phyloP scores from a whole-genome alignment of 1,140 invertebrate genomes.

The Lasioglossum baleicum region DNA sequence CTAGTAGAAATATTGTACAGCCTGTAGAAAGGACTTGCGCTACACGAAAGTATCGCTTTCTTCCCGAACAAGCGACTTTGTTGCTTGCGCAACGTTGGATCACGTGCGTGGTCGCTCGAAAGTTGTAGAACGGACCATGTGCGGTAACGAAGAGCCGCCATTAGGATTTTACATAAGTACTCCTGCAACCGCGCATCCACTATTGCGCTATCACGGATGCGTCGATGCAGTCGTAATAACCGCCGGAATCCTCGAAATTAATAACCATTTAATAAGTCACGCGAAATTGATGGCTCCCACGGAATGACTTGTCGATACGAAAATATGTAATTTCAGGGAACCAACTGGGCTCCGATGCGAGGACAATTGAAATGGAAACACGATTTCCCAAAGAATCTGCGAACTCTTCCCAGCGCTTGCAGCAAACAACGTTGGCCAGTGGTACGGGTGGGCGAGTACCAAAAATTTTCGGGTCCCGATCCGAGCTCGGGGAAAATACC shows the following conservation, averaged over 20 bases:
- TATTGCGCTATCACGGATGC: constrained; percentile 59
- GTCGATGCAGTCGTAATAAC: constrained; percentile 54
- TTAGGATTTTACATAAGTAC: constrained; percentile 26
- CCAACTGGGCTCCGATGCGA: too few relatives aligned
- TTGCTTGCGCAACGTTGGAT: background rate
- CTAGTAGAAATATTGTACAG: too few relatives aligned
- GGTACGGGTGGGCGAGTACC: too few relatives aligned
- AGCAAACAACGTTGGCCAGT: too few relatives aligned
- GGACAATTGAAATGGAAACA: too few relatives aligned
- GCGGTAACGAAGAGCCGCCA: background rate
- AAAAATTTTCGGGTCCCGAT: too few relatives aligned
- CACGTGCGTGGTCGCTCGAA: constrained; percentile 8
- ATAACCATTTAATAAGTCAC: background rate
- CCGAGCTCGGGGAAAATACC: too few relatives aligned
- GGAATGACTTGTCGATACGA: background rate
- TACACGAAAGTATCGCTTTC: background rate
- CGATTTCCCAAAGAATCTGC: too few relatives aligned
- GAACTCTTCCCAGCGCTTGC: too few relatives aligned
- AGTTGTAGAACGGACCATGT: background rate
- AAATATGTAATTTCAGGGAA: too few relatives aligned
- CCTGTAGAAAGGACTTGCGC: background rate
- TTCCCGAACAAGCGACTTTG: background rate
- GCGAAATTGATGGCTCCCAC: background rate
- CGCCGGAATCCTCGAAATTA: constrained; percentile 34
- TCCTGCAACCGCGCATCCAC: constrained; percentile 41